Conservation (phyloP, 2,113 vertebrate genomes). For the Callithrix jacchus region DNA sequence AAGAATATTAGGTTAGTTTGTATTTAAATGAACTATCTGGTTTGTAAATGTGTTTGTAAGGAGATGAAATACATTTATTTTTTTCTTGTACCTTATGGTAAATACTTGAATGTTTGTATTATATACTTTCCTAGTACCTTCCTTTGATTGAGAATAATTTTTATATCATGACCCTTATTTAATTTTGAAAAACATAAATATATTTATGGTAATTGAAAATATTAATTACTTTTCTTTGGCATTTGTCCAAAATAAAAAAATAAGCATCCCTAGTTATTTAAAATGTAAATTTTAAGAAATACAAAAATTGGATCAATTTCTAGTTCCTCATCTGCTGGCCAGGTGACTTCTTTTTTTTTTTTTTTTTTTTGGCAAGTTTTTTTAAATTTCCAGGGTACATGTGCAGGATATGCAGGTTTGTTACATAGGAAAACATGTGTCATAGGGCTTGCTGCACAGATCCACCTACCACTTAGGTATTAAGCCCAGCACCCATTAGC, state of each 20-base stretch:
- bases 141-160: neutral
- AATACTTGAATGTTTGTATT: conserved; percentile 40
- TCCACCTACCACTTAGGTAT: no score
- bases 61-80: neutral
- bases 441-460: no score
- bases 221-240: neutral
- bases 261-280: neutral
- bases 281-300: neutral
- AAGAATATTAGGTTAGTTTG: neutral
- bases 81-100: conserved; percentile 22
- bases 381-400: no score
- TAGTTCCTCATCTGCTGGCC: neutral
- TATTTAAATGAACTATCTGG: neutral
- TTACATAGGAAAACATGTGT: no score
- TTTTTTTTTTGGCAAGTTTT: no score
- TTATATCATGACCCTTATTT: neutral
- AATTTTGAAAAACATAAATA: conserved; percentile 2
- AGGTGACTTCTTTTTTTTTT: no score
- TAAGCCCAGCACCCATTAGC: no score
- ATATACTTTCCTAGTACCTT: conserved; percentile 40
- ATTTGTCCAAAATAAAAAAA: conserved; percentile 21
- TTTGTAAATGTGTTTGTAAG: neutral
- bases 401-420: no score
- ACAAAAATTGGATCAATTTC: neutral
- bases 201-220: neutral